A percentile compares a stretch with the other conserved stretches of the same genome.
Evolutionary conservation across 37 sponge, comb jelly and placozoan species (phyloP).

Genomic region (Hexactinellida sp.): DNA sequence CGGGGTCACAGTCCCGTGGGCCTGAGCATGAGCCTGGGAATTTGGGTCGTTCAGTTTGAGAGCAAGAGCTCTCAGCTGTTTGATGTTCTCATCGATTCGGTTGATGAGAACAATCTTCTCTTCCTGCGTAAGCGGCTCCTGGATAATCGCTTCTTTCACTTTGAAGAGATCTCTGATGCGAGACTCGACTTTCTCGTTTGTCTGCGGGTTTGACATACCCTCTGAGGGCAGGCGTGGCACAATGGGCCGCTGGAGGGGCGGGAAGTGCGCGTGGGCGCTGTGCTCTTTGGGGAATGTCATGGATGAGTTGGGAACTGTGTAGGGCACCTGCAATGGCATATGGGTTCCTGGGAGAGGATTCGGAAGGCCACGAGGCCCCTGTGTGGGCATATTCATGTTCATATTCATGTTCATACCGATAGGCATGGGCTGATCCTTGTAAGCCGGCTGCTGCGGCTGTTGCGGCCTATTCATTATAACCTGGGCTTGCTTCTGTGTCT

Average conservation of each 20-base stretch:
- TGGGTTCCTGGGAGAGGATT: background rate
- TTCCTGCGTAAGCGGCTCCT: background rate
- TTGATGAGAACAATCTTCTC: background rate
- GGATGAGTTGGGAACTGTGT: background rate
- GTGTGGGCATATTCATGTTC: background rate
- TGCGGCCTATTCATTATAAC: background rate
- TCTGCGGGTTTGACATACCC: background rate
- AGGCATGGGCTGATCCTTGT: too few relatives aligned
- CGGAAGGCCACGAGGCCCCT: background rate
- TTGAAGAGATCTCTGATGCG: constrained; percentile 12
- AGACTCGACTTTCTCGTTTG: constrained; percentile 11
- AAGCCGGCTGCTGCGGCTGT: too few relatives aligned
- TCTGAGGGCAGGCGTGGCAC: background rate
- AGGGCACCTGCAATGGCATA: background rate
- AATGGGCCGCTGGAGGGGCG: background rate
- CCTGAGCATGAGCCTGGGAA: background rate
- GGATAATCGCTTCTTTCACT: background rate
- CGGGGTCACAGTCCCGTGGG: background rate
- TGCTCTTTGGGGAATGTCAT: background rate
- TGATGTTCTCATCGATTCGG: constrained; percentile 1
- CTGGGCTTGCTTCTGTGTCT: background rate
- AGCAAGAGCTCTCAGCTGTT: background rate
- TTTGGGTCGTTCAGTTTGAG: background rate
- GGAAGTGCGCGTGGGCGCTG: background rate
- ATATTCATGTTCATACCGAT: background rate